These are phyloP conservation scores for Myiozetetes cayanensis DNA, from an alignment of 2,113 vertebrate genomes.

Conservation along the genomic window DNA sequence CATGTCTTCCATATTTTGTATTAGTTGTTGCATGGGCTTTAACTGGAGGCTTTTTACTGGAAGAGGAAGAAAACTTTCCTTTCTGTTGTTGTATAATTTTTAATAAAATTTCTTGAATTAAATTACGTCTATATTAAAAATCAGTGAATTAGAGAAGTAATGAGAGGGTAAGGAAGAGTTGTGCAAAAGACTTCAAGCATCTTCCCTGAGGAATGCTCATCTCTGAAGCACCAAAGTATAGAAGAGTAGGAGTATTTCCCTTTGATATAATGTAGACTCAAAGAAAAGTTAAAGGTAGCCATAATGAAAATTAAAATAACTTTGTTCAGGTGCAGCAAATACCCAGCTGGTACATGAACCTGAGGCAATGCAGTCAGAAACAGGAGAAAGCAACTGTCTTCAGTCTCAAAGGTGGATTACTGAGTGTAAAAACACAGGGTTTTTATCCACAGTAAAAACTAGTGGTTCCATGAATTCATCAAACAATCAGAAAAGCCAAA, in stretches of 20 bases:
- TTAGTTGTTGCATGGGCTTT: background rate
- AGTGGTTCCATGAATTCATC: background rate
- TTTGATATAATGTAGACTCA: background rate
- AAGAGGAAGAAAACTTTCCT: background rate
- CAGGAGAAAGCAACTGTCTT: background rate
- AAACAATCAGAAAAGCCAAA: background rate
- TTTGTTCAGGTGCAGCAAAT: background rate
- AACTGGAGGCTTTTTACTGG: background rate
- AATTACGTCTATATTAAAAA: background rate
- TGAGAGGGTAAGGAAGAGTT: accelerated
- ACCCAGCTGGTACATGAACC: background rate
- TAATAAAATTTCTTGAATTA: background rate
- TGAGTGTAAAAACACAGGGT: background rate
- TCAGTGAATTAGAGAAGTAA: background rate
- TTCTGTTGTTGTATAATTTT: background rate
- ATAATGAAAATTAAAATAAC: background rate
- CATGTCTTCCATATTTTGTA: background rate
- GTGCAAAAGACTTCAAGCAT: background rate
- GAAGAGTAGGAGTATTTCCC: background rate
- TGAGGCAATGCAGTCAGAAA: background rate
- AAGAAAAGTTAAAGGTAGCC: background rate
- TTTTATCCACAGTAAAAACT: background rate
- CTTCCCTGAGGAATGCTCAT: background rate
- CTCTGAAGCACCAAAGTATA: background rate
- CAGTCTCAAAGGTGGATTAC: background rate